Evolutionary conservation across 1,140 invertebrate species (phyloP), one percentile per base, ranked within the genome.

Genomic region (Penaeus indicus): DNA sequence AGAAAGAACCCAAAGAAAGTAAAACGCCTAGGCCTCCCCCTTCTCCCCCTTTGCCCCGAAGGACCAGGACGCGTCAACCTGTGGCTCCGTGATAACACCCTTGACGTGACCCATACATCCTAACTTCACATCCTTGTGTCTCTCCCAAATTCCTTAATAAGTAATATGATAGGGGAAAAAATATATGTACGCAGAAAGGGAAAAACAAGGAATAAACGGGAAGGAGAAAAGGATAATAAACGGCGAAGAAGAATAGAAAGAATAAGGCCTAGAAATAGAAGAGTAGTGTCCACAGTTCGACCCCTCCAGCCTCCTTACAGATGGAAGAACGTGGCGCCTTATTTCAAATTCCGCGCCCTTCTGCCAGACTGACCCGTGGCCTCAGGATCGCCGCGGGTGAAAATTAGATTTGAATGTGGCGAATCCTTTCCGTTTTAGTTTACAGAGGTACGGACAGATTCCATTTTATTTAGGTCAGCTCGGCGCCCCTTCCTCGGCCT

Each of bases 391-490:
- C 77, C 81, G 38, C 47, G 67, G 82, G 89, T 84, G 80, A 78
- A 90, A 90, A 90, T 86, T 86, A 90, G 85, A 90, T 90, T 90
- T 86, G 85, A 90, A 86, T 90, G 78, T 72, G 89, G 80, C 77
- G 80, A 90, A 86, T 90, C 85, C 85, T 79, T 86, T 85, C 83
- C 81, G 83, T 79, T 79, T 84, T 86, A 60, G 54, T 85, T 75
- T 75, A 61, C n/a, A 61, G 84, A 27, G 60, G 77, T 63, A 78
- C 72, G 79, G 64, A 81, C 69, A 38, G 89, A 87, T 95, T 95
- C 94, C 94, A 95, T 95, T 95, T 95, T 95, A 95, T 95, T 95
- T 94, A 94, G 94, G 94, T 94, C 94, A 94, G 95, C 60, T 95
- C 94, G 94, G 94, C 95, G 94, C 27, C 22, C 84, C 69, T 61